Percentiles rank a stretch among this genome's conserved stretches.
These are phyloP conservation scores for Phrynosoma platyrhinos DNA, from an alignment of 2,113 vertebrate species.

Conservation along the genomic window DNA sequence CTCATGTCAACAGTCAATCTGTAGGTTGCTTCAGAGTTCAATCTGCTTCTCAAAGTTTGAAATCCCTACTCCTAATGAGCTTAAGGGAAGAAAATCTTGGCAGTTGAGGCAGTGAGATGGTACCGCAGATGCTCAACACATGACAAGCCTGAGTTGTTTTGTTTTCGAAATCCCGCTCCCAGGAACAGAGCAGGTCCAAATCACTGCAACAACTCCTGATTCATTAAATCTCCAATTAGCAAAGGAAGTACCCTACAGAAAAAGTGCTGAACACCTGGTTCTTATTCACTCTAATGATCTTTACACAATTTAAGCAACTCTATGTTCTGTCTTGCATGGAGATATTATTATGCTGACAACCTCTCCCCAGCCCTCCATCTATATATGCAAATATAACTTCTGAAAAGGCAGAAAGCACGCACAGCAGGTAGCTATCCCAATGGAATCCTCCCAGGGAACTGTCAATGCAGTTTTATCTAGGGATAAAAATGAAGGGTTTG, in stretches of 20 bases:
- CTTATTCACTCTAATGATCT: constrained; percentile 55
- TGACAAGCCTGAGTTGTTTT: neutral
- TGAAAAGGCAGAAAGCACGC: constrained; percentile 33
- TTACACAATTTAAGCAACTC: constrained; percentile 32
- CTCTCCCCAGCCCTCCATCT: constrained; percentile 18
- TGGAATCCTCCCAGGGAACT: neutral
- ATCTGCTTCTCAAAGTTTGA: neutral
- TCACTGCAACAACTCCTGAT: constrained; percentile 17
- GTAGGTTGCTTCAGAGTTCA: no score
- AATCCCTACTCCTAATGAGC: neutral
- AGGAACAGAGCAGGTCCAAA: neutral
- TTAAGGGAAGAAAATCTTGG: constrained; percentile 1
- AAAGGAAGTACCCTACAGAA: constrained; percentile 47
- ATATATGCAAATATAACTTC: constrained; percentile 44
- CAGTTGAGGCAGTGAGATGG: neutral
- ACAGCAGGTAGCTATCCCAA: constrained; percentile 4
- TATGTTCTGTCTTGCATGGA: constrained; percentile 34
- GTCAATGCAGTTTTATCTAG: neutral
- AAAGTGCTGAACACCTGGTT: constrained; percentile 44
- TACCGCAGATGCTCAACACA: constrained; percentile 29
- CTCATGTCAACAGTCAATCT: constrained; percentile 13
- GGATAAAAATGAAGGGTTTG: neutral
- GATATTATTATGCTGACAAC: constrained; percentile 5
- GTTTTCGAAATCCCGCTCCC: neutral
- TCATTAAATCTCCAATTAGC: constrained; percentile 44